phyloP scores from a whole-genome alignment of 2,888 invertebrate species.

The Campoplex nolae region DNA sequence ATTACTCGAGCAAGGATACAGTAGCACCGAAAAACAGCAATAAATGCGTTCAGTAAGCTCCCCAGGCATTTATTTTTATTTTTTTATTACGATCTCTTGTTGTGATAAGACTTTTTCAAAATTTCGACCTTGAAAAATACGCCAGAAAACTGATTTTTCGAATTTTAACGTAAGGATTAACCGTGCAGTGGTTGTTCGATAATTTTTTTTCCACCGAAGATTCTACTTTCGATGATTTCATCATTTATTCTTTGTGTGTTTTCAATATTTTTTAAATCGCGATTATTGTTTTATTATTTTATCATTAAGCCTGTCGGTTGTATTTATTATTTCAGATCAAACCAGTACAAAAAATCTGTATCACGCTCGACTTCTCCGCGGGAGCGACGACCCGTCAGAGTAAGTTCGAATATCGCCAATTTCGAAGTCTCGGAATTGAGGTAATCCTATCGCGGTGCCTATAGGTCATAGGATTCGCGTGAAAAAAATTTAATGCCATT shows the following conservation, averaged over 20 bases:
- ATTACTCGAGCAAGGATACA: slow-evolving; percentile 77
- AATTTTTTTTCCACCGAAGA: too few relatives aligned
- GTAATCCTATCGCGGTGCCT: not conserved
- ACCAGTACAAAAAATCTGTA: slow-evolving; percentile 71
- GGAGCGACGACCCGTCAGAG: slow-evolving; percentile 70
- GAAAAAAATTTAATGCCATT: too few relatives aligned
- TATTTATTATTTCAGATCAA: slow-evolving; percentile 62
- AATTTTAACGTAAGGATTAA: too few relatives aligned
- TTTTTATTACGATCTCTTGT: slow-evolving; percentile 8
- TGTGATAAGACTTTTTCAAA: not conserved
- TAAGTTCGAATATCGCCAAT: slow-evolving; percentile 39
- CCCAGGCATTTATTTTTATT: slow-evolving; percentile 9
- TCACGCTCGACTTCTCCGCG: slow-evolving; percentile 69
- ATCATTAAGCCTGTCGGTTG: not conserved
- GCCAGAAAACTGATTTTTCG: too few relatives aligned
- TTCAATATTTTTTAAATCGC: slow-evolving; percentile 4
- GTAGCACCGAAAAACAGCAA: slow-evolving; percentile 62
- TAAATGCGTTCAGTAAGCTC: slow-evolving; percentile 58
- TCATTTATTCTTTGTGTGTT: not conserved
- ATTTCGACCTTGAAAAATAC: not conserved
- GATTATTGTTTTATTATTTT: slow-evolving; percentile 18
- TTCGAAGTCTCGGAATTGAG: not conserved
- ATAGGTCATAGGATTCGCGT: too few relatives aligned
- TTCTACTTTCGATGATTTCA: too few relatives aligned
- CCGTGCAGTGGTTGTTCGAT: too few relatives aligned